Evolutionary conservation across 2,113 vertebrate genomes (phyloP).

Genomic region (Peucedramus taeniatus): DNA sequence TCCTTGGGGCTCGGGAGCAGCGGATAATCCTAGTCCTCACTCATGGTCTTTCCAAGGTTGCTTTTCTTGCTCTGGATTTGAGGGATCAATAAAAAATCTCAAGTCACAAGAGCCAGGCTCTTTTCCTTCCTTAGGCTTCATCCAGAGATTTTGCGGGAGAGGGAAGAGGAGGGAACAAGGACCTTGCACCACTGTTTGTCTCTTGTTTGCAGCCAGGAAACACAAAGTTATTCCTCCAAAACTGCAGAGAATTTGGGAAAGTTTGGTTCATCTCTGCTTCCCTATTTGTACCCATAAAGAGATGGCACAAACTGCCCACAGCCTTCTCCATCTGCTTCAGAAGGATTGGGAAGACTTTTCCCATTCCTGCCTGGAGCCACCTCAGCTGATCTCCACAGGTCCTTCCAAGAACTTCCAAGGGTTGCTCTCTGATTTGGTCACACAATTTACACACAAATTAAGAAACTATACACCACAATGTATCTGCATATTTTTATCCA

Average conservation of each 20-base stretch:
- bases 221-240: neutral
- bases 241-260: neutral
- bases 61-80: neutral
- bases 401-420: neutral
- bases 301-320: rapidly evolving
- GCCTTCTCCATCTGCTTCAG: neutral
- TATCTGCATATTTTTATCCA: rapidly evolving
- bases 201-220: neutral
- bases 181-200: no score
- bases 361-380: neutral
- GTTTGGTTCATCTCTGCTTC: neutral
- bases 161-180: neutral
- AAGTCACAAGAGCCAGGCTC: neutral
- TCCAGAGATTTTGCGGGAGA: neutral
- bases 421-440: neutral
- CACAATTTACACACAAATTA: rapidly evolving
- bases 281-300: rapidly evolving
- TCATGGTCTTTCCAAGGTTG: neutral
- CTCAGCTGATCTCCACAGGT: neutral
- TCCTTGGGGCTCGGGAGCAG: neutral
- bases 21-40: neutral
- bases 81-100: neutral
- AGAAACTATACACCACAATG: rapidly evolving
- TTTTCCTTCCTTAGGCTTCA: neutral
- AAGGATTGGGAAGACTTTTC: neutral